Evolutionary conservation across 30 jellyfish, hydroid and myxozoan species (phyloP), one percentile per base, ranked within the genome.

Genomic region (Aurelia sp.): DNA sequence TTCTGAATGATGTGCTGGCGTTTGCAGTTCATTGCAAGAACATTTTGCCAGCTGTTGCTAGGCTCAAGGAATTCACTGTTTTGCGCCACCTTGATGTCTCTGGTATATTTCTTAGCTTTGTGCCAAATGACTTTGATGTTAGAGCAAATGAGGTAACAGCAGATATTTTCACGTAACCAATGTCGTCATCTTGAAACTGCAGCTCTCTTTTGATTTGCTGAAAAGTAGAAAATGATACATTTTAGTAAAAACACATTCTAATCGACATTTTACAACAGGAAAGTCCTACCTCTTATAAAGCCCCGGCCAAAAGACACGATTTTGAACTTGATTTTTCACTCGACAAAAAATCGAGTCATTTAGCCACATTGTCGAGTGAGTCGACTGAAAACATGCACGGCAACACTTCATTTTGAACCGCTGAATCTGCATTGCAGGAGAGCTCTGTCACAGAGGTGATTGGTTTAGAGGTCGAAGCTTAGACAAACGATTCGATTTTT

Each of bases 121-220:
- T 6, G 69, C 33, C 69, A 59, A 11, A n/a, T 9, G 55, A 44
- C 0, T 13, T 44, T 44, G 55, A 10, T 44, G 9, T 44, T 7
- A 13, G 55, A 44, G 55, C 55, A 8, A 44, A 44, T 7, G 55
- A 44, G 55, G 55, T 44, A 16, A 44, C 55, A 44, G 3, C 16
- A 44, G 55, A 44, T 44, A 44, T 44, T 44, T 44, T 44, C 55
- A 8, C 55, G 55, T 44, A 44, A 1, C 55, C 13, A 44, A 44
- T 44, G 51, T 21, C 11, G 18, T 74, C 85, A 74, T 40, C 61
- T 21, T 23, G 73, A 55, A n/a, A 30, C 55, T 9, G 85, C 72
- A 5, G 62, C 18, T 66, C 85, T 74, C 31, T 74, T 74, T 57
- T 55, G 73, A 30, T 66, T 44, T 74, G 27, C 85, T 74, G 27